Evolutionary conservation across 2,113 vertebrate species (phyloP).

Genomic region (Xenopus borealis): DNA sequence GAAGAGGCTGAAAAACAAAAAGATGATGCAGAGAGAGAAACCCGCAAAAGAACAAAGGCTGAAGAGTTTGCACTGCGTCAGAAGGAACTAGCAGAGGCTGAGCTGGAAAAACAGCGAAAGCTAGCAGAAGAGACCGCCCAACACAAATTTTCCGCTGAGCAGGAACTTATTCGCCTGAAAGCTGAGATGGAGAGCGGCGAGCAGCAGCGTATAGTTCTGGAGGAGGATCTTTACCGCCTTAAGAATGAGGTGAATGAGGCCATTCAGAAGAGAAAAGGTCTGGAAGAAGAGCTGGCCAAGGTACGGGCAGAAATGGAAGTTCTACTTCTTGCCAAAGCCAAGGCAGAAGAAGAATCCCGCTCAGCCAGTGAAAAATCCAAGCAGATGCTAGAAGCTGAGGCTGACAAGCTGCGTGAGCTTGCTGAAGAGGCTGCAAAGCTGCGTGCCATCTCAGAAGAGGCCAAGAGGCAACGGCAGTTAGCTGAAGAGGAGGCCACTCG

Average conservation of each 20-base stretch:
- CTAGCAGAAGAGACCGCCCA: conserved; percentile 85
- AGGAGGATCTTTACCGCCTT: conserved; percentile 86
- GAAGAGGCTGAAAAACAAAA: conserved; percentile 95
- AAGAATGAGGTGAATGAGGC: conserved; percentile 82
- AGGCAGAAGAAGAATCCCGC: conserved; percentile 85
- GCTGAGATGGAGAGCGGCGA: conserved; percentile 88
- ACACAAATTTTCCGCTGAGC: conserved; percentile 86
- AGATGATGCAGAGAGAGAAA: conserved; percentile 87
- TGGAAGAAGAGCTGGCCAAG: conserved; percentile 89
- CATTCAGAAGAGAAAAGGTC: conserved; percentile 77
- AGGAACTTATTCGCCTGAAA: conserved; percentile 89
- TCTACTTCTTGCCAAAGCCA: conserved; percentile 77
- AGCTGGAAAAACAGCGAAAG: conserved; percentile 87
- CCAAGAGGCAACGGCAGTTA: conserved; percentile 85
- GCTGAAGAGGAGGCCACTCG: conserved; percentile 84
- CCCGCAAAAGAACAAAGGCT: conserved; percentile 82
- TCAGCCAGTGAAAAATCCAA: conserved; percentile 87
- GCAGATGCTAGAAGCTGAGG: conserved; percentile 88
- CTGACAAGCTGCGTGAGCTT: conserved; percentile 82
- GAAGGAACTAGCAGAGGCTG: conserved; percentile 89
- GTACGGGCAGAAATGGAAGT: conserved; percentile 91
- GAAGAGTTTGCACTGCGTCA: conserved; percentile 88
- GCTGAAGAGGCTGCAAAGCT: conserved; percentile 89
- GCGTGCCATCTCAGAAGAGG: conserved; percentile 83
- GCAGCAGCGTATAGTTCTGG: conserved; percentile 88